phyloP scores from a whole-genome alignment of 2,113 vertebrate genomes.

The Hypomesus transpacificus region DNA sequence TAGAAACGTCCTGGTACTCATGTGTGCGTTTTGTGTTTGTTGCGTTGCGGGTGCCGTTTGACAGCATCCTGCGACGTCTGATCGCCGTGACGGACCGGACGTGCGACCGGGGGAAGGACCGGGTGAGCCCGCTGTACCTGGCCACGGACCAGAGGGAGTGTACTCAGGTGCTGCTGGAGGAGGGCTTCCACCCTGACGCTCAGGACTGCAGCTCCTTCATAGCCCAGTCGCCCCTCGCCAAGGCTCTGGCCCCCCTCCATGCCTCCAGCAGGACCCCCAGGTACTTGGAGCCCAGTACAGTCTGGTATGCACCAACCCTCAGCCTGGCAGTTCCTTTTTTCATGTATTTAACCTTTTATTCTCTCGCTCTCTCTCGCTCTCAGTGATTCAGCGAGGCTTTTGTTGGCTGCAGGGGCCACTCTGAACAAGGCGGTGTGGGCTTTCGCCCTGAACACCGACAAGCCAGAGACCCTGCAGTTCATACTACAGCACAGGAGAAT shows the following conservation, averaged over 20 bases:
- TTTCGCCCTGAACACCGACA: slow-evolving; percentile 36
- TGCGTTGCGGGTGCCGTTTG: not conserved
- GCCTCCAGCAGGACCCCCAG: slow-evolving; percentile 12
- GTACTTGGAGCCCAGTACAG: slow-evolving; percentile 17
- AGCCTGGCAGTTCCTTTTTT: not conserved
- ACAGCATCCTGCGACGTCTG: slow-evolving; percentile 73
- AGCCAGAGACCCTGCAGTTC: slow-evolving; percentile 56
- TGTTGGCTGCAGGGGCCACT: slow-evolving; percentile 61
- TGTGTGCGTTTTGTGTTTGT: not conserved
- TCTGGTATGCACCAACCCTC: not conserved
- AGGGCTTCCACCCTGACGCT: slow-evolving; percentile 84
- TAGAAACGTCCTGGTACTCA: too few species aligned
- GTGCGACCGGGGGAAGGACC: slow-evolving; percentile 72
- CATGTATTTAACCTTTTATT: not conserved
- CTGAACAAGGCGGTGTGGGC: slow-evolving; percentile 47
- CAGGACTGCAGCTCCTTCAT: slow-evolving; percentile 71
- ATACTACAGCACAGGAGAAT: slow-evolving; percentile 56
- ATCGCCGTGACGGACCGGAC: slow-evolving; percentile 69
- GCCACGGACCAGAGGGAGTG: slow-evolving; percentile 70
- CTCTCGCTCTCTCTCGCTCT: not conserved
- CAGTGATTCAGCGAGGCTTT: slow-evolving; percentile 51
- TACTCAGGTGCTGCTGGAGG: slow-evolving; percentile 72
- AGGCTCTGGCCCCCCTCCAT: slow-evolving; percentile 43
- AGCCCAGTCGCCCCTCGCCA: slow-evolving; percentile 72
- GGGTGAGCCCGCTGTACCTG: slow-evolving; percentile 90